Percentiles rank a stretch among this genome's conserved stretches.
phyloP scores from a whole-genome alignment of 2,888 invertebrate species.

The Lasioglossum malachurum region DNA sequence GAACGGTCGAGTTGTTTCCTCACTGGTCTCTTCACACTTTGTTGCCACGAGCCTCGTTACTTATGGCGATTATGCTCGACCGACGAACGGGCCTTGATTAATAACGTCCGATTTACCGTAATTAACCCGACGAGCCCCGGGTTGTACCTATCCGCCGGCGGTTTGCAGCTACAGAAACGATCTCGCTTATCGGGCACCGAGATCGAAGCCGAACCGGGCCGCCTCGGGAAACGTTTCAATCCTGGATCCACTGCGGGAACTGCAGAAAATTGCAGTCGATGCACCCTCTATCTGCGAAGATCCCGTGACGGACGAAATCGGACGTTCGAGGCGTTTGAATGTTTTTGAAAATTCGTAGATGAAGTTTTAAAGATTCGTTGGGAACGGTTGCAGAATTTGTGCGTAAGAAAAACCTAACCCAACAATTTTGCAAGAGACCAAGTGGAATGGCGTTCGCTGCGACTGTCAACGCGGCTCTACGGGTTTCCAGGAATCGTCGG shows the following conservation, averaged over 20 bases:
- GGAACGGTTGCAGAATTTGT: background rate
- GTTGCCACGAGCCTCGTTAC: background rate
- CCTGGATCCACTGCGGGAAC: background rate
- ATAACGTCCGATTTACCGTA: slow-evolving; percentile 42
- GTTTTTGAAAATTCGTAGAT: background rate
- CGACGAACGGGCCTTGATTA: slow-evolving; percentile 20
- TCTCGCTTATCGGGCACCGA: slow-evolving; percentile 14
- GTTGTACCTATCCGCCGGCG: background rate
- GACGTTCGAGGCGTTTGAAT: background rate
- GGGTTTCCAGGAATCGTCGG: background rate
- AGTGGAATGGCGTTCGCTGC: background rate
- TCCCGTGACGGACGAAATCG: background rate
- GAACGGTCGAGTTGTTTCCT: background rate
- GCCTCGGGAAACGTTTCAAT: slow-evolving; percentile 38
- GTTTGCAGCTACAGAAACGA: slow-evolving; percentile 25
- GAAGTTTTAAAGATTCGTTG: too few species aligned
- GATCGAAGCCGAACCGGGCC: slow-evolving; percentile 19
- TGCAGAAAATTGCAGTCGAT: background rate
- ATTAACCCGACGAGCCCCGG: slow-evolving; percentile 36
- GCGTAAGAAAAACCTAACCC: background rate
- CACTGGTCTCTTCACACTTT: slow-evolving; percentile 8
- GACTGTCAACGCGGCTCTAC: background rate
- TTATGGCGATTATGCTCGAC: slow-evolving; percentile 8
- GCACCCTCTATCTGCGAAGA: background rate
- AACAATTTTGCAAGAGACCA: background rate